Evolutionary conservation across 2,113 vertebrate genomes (phyloP).

Genomic region (Ariopsis seemanni): DNA sequence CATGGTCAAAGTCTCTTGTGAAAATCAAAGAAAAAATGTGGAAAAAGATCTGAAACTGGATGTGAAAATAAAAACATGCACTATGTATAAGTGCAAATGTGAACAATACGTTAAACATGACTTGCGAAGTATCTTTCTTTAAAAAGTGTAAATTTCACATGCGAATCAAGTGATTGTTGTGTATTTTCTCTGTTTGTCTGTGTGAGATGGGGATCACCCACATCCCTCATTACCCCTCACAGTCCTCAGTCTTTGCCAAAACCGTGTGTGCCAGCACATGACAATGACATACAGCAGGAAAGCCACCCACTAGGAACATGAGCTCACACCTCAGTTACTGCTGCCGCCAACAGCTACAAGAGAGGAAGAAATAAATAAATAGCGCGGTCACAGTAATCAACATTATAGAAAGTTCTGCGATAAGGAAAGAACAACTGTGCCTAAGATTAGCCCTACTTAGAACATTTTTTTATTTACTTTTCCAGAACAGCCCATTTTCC

Average conservation of each 20-base stretch:
- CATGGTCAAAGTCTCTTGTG: background rate
- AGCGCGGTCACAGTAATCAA: constrained; percentile 50
- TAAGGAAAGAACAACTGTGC: constrained; percentile 48
- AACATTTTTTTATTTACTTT: constrained; percentile 9
- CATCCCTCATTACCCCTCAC: constrained; percentile 46
- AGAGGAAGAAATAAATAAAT: constrained; percentile 37
- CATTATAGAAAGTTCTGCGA: constrained; percentile 54
- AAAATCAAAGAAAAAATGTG: background rate
- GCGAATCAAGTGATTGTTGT: background rate
- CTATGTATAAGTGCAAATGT: background rate
- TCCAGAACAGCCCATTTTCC: constrained; percentile 12
- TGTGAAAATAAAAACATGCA: background rate
- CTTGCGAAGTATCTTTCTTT: background rate
- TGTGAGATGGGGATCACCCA: constrained; percentile 63
- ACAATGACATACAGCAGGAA: constrained; percentile 77
- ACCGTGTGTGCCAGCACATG: constrained; percentile 70
- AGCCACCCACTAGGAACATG: constrained; percentile 79
- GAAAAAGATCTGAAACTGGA: background rate
- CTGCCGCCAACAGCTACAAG: constrained; percentile 40
- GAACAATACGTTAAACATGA: background rate
- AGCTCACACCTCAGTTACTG: constrained; percentile 75
- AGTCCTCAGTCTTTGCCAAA: constrained; percentile 33
- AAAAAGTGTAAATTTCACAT: background rate
- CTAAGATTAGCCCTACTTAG: background rate
- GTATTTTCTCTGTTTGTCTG: background rate